phyloP scores from a whole-genome alignment of 2,113 vertebrate species.

The Dendrocopos noguchii region DNA sequence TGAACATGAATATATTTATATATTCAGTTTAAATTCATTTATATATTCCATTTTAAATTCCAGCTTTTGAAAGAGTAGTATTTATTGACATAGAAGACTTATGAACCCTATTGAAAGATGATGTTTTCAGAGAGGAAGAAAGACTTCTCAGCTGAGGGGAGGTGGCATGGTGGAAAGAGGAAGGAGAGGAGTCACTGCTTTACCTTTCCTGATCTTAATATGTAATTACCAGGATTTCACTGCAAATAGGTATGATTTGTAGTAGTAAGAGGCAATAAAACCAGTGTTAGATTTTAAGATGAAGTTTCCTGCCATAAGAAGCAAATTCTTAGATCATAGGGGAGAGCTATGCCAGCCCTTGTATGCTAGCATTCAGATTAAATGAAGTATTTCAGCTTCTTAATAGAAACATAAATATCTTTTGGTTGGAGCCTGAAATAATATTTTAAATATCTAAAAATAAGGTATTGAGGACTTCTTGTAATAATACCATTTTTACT shows the following conservation, averaged over 20 bases:
- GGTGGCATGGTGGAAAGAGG: neutral
- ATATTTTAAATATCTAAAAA: neutral
- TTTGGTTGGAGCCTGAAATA: accelerated
- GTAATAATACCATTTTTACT: neutral
- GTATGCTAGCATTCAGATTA: neutral
- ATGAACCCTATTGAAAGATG: neutral
- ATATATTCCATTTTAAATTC: neutral
- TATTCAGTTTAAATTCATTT: neutral
- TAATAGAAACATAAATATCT: neutral
- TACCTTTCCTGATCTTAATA: neutral
- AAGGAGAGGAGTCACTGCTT: neutral
- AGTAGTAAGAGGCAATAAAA: neutral
- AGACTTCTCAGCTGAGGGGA: neutral
- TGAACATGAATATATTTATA: neutral
- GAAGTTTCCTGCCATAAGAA: neutral
- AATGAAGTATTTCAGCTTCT: neutral
- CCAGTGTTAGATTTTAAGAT: neutral
- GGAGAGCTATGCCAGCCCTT: neutral
- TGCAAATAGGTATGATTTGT: neutral
- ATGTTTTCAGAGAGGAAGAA: neutral
- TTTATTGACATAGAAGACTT: neutral
- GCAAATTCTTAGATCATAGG: neutral
- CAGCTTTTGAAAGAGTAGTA: neutral
- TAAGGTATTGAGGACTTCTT: neutral
- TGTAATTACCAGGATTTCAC: neutral